Evolutionary conservation across 2,888 invertebrate genomes (phyloP), one percentile per base, ranked within the genome.

Genomic region (Synergus itoensis): DNA sequence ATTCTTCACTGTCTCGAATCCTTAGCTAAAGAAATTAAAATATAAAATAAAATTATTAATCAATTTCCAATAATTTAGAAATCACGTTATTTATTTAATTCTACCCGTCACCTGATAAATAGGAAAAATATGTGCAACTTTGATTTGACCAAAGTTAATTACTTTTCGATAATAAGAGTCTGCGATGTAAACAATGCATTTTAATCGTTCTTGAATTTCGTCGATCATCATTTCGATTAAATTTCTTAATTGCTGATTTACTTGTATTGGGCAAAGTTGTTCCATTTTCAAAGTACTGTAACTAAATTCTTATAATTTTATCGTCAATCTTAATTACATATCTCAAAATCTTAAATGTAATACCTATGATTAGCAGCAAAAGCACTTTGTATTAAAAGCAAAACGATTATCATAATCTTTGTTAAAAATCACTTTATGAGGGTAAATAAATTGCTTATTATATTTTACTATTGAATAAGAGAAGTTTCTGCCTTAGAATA

Each of bases 101-200:
- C 40, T 60, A 78, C 0, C 0, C 0, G 7, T 82, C 80, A 90
- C 90, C 84, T 86, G 81, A 48, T 88, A 91, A 60, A 86, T 81
- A 0, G 88, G 84, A n/a, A 88, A 43, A 67, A 78, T 73, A 57
- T 83, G 82, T 5, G 77, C 76, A n/a, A 7, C 76, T 60, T 78
- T 64, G n/a, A 85, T 80, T 36, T 81, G 45, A 76, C 79, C 81
- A 57, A 86, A 63, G 67, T 89, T 84, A 2, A 89, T 79, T 4
- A 90, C 63, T 60, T 81, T 82, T 8, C 84, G 84, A 85, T 91
- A 90, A 82, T 86, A 86, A 14, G 85, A 81, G 82, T 92, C 92
- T 4, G 88, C 84, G 28, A 91, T 84, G 45, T 89, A 89, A 36
- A 91, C 88, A 60, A 90, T 87, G 65, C 92, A 92, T 21, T 82